phyloP scores from a whole-genome alignment of 2,888 invertebrate species.

The Drosophila cyrtoloma region DNA sequence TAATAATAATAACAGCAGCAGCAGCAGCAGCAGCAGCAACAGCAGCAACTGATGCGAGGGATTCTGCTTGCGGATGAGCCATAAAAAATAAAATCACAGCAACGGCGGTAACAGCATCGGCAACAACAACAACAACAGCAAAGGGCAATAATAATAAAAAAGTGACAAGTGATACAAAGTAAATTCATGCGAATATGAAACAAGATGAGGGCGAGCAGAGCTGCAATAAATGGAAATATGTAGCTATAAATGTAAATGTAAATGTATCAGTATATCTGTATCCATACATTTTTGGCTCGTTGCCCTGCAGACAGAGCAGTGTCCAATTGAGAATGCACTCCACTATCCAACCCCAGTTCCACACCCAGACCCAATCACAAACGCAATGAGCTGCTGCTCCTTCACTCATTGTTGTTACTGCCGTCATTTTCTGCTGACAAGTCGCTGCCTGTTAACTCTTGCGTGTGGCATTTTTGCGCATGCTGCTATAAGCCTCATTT shows the following conservation, averaged over 20 bases:
- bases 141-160: conserved; percentile 73
- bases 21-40: conserved; percentile 11
- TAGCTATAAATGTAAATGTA: conserved; percentile 19
- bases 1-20: conserved; percentile 60
- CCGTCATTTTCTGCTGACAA: conserved; percentile 48
- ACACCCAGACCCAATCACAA: not conserved
- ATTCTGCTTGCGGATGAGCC: conserved; percentile 63
- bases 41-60: conserved; percentile 28
- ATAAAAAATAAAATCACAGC: conserved; percentile 72
- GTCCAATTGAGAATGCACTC: conserved; percentile 25
- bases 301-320: conserved; percentile 34
- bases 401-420: not conserved
- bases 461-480: conserved; percentile 61
- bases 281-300: conserved; percentile 33
- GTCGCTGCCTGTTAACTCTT: conserved; percentile 47
- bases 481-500: conserved; percentile 65
- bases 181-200: conserved; percentile 80
- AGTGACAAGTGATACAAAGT: conserved; percentile 83
- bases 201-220: conserved; percentile 47
- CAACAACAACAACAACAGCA: conserved; percentile 40
- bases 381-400: conserved; percentile 12
- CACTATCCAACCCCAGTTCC: conserved; percentile 5
- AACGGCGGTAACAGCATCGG: conserved; percentile 46
- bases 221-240: conserved; percentile 66
- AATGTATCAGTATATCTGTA: conserved; percentile 17